These are phyloP conservation scores for Rhagoletis pomonella DNA, from an alignment of 1,140 invertebrate species.

Conservation along the genomic window DNA sequence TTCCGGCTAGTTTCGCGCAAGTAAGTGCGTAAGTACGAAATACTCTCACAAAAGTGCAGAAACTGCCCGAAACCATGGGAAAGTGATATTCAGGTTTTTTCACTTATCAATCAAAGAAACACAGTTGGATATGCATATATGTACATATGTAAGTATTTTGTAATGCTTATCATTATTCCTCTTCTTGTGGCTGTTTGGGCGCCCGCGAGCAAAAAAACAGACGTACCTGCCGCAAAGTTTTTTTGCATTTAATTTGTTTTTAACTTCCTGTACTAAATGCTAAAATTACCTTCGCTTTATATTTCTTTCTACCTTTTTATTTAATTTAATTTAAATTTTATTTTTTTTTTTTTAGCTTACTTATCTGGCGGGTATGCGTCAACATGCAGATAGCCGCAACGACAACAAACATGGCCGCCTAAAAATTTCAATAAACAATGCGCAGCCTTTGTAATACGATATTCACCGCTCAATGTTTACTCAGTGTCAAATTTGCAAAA, in stretches of 20 bases:
- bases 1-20: too few species aligned
- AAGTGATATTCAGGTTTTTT: too few species aligned
- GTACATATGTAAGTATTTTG: too few species aligned
- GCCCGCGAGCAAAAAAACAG: neutral
- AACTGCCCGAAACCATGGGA: too few species aligned
- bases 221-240: neutral
- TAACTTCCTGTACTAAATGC: neutral
- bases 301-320: too few species aligned
- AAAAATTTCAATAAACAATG: slow-evolving; percentile 13
- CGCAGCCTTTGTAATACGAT: neutral
- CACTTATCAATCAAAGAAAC: too few species aligned
- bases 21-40: too few species aligned
- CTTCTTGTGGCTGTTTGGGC: neutral
- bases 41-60: too few species aligned
- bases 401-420: neutral
- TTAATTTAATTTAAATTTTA: neutral
- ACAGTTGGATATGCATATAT: too few species aligned
- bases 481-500: slow-evolving; percentile 3
- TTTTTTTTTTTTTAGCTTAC: neutral
- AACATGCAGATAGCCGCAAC: neutral
- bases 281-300: neutral
- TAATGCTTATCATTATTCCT: too few species aligned
- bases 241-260: neutral
- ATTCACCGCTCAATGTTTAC: slow-evolving; percentile 20
- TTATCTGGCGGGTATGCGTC: slow-evolving; percentile 18